Evolutionary conservation across 2,113 vertebrate genomes (phyloP), one percentile per base, ranked within the genome.

Genomic region (Perca schrenkii): DNA sequence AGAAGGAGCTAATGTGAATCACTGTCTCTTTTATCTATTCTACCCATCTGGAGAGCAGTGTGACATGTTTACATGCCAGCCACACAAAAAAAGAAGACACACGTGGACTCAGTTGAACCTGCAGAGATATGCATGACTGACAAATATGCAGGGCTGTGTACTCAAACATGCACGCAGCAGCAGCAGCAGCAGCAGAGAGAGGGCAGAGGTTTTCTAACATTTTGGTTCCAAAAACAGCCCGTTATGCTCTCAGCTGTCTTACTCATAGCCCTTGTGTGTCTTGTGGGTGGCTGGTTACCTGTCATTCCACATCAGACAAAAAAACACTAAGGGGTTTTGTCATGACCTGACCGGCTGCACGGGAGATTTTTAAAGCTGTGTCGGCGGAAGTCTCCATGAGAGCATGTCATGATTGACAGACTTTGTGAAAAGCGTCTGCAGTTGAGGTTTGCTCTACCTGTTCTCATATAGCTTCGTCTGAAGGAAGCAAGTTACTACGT

Each of bases 201-300:
- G 11, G 6, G 7, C 3, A 0, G 36, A 63, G 46, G 31, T 58
- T 80, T 49, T 57, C 2, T 17, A 68, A 36, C 13, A 61, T 34
- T 62, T 16, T 40, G 54, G 40, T 34, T 60, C 31, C 28, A 71
- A 28, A 74, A 85, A 78, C 64, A 61, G 40, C 19, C 7, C 1
- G 49, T 71, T 73, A 47, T n/a, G 77, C 73, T 67, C 15, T 52
- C 43, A 72, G 65, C 66, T 56, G 60, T 66, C 66, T 79, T 53
- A 28, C 19, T 85, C 65, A 65, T 4, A 13, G 28, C 47, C 53
- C 57, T 36, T 63, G 49, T 66, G 54, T 43, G 62, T 80, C 72
- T 64, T 80, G 34, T 21, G 25, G 49, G 25, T 31, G 36, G 21
- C 60, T 80, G 47, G 50, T 21, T 81, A 69, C n/a, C 62, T 77